Percentiles rank a stretch among this genome's conserved stretches.
These are phyloP conservation scores for Drosophila baimaii DNA, from an alignment of 1,140 invertebrate species.

Conservation along the genomic window DNA sequence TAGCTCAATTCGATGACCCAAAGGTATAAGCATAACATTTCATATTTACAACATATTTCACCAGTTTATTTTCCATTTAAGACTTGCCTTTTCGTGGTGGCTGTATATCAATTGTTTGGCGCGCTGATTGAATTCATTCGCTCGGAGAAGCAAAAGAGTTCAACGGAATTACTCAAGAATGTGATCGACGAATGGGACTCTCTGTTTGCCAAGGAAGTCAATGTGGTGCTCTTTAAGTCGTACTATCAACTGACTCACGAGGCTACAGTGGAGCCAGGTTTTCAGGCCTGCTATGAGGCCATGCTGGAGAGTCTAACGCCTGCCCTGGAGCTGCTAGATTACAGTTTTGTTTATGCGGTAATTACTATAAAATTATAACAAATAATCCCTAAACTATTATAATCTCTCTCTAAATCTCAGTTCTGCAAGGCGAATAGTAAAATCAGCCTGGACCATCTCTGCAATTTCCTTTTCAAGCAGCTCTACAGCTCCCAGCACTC, in stretches of 20 bases:
- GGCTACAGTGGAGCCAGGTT: constrained; percentile 43
- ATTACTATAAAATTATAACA: not conserved
- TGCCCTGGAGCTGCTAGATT: constrained; percentile 64
- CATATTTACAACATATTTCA: not conserved
- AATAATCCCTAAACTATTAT: not conserved
- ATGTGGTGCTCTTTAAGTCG: constrained; percentile 85
- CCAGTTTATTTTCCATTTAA: constrained; percentile 43
- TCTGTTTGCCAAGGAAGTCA: constrained; percentile 85
- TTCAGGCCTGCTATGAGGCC: constrained; percentile 42
- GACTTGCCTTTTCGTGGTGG: constrained; percentile 85
- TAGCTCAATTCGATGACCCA: constrained; percentile 79
- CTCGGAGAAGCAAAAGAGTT: constrained; percentile 84
- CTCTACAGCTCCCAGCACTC: constrained; percentile 55
- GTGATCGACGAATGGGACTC: constrained; percentile 87
- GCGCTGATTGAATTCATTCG: constrained; percentile 85
- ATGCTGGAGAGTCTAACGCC: constrained; percentile 59
- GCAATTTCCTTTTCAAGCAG: constrained; percentile 74
- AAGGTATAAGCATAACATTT: constrained; percentile 69
- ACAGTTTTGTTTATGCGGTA: constrained; percentile 70
- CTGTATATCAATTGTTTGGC: constrained; percentile 85
- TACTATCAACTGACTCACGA: constrained; percentile 84
- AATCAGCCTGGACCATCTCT: constrained; percentile 70
- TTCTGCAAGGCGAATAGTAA: constrained; percentile 62
- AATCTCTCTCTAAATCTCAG: constrained; percentile 31
- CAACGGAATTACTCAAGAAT: constrained; percentile 84